Evolutionary conservation across 2,888 invertebrate genomes (phyloP).

Genomic region (Trachelus tabidus): DNA sequence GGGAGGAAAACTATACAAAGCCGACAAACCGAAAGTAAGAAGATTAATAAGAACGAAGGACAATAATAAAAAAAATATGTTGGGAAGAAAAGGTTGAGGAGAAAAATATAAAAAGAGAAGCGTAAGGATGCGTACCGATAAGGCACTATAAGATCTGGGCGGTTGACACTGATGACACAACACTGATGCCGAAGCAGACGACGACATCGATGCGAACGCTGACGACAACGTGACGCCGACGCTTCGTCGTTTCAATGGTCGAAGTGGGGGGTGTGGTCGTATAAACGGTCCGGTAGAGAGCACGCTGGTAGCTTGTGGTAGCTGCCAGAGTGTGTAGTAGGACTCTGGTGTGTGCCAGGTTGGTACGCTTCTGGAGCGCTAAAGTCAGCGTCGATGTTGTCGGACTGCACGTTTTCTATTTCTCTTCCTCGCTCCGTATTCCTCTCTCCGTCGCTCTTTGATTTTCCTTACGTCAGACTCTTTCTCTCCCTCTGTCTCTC

Average conservation of each 20-base stretch:
- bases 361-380: not conserved
- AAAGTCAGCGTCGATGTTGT: not conserved
- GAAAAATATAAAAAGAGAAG: not conserved
- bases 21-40: not conserved
- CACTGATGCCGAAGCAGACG: conserved; percentile 43
- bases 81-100: not conserved
- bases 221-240: conserved; percentile 8
- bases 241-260: conserved; percentile 1
- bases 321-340: not conserved
- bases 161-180: conserved; percentile 37
- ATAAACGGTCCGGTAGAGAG: not conserved
- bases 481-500: not conserved
- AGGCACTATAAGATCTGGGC: conserved; percentile 10
- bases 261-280: conserved; percentile 17
- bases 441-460: not conserved
- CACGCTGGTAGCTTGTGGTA: conserved; percentile 1
- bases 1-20: no score
- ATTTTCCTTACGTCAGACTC: not conserved
- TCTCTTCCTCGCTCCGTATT: not conserved
- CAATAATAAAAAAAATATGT: not conserved
- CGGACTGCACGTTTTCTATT: not conserved
- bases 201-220: conserved; percentile 34
- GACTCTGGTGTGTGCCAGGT: not conserved
- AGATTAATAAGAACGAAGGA: not conserved
- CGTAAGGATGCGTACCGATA: conserved; percentile 18